Evolutionary conservation across 2,797 vertebrate species (phyloP).

Genomic region (Gymnothorax javanicus): DNA sequence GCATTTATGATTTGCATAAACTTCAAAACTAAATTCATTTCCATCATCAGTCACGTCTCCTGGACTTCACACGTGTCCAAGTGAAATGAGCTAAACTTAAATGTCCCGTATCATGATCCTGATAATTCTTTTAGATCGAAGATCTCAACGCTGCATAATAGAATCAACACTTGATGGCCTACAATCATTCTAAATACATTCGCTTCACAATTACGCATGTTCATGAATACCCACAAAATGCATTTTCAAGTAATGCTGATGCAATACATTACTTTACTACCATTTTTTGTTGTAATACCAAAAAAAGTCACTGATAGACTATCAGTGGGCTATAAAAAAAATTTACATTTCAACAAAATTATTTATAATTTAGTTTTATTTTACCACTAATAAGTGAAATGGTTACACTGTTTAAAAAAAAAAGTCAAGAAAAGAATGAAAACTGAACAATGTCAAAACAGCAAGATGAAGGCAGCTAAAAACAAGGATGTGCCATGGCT

Average conservation of each 20-base stretch:
- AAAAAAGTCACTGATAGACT: neutral
- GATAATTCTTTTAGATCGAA: neutral
- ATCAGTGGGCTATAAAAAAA: neutral
- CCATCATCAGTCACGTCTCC: neutral
- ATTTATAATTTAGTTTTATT: conserved; percentile 24
- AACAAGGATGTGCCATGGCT: neutral
- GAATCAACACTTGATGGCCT: neutral
- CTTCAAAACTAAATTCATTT: no score
- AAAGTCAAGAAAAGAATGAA: neutral
- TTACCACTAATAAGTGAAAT: conserved; percentile 18
- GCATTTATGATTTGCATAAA: no score
- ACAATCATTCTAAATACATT: neutral
- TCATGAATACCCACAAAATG: no score
- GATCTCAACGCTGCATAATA: neutral
- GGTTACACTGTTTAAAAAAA: conserved; percentile 14
- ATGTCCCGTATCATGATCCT: neutral
- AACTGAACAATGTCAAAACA: neutral
- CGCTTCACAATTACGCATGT: neutral
- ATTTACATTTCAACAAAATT: neutral
- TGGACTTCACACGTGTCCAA: neutral
- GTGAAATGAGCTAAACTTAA: neutral
- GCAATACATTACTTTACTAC: no score
- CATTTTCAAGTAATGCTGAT: no score
- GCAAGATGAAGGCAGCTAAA: neutral
- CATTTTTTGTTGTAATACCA: neutral